Conservation (phyloP, 2,888 invertebrate genomes). For the Leptura quadrifasciata region DNA sequence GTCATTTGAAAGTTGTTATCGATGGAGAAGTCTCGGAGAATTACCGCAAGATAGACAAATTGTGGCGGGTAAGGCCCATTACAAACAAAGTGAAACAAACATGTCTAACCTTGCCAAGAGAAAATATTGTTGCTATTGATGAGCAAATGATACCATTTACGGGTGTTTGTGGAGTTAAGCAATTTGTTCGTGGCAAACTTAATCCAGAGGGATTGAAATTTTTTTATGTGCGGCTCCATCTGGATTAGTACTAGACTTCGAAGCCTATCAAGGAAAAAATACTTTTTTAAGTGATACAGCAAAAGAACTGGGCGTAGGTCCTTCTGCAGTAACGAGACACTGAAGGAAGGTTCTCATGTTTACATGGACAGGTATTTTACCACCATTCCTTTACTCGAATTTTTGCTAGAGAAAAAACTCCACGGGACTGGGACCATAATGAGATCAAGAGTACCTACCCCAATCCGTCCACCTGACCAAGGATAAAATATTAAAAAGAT, state of each 20-base stretch:
- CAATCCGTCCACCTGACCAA: not conserved
- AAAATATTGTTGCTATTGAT: not conserved
- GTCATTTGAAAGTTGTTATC: not conserved
- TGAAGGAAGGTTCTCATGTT: constrained; percentile 33
- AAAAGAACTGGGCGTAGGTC: constrained; percentile 37
- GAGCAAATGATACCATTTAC: constrained; percentile 31
- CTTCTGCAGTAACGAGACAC: constrained; percentile 32
- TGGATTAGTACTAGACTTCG: not conserved
- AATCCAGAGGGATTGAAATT: constrained; percentile 1
- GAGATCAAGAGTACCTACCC: constrained; percentile 22
- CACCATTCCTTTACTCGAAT: constrained; percentile 30
- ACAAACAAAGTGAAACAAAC: not conserved
- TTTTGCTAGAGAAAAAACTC: constrained; percentile 23
- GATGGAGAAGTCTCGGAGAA: not conserved
- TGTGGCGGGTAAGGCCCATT: not conserved
- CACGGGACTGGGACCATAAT: constrained; percentile 36
- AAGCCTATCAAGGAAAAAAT: constrained; percentile 30
- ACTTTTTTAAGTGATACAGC: constrained; percentile 32
- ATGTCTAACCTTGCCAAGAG: not conserved
- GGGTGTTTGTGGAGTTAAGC: constrained; percentile 31
- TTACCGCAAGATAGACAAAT: not conserved
- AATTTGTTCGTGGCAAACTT: constrained; percentile 22
- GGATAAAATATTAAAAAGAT: not conserved
- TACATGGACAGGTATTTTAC: constrained; percentile 38
- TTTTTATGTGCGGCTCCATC: not conserved